Percentiles rank a stretch among this genome's conserved stretches.
These are phyloP conservation scores for Hyposmocoma kahamanoa DNA, from an alignment of 1,140 invertebrate species.

Conservation along the genomic window DNA sequence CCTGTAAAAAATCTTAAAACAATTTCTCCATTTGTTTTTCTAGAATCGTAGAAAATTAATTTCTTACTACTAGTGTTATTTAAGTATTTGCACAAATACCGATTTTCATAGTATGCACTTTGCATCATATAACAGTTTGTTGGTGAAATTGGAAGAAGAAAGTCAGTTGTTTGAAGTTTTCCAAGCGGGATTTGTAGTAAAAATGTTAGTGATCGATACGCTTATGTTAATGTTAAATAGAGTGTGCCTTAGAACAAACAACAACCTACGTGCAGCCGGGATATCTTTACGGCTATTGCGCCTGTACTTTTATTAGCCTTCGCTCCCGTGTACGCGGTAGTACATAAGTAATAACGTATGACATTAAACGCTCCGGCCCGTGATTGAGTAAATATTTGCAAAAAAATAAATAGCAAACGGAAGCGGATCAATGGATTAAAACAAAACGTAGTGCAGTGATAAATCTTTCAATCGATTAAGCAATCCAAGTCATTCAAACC, in stretches of 20 bases:
- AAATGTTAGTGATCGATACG: too few species aligned
- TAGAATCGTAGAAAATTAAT: neutral
- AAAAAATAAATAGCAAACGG: conserved; percentile 1
- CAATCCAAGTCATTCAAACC: conserved; percentile 35
- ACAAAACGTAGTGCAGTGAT: conserved; percentile 22
- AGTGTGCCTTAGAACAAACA: conserved; percentile 14
- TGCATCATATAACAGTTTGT: too few species aligned
- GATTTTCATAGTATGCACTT: too few species aligned
- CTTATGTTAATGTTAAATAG: conserved; percentile 1
- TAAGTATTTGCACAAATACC: too few species aligned
- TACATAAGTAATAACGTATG: conserved; percentile 33
- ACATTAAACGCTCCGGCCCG: conserved; percentile 24
- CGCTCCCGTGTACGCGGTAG: conserved; percentile 23
- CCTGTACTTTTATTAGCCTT: conserved; percentile 35
- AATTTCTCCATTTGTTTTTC: neutral
- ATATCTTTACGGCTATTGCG: conserved; percentile 39
- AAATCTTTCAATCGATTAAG: conserved; percentile 27
- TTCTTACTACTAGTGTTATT: neutral
- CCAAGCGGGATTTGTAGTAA: too few species aligned
- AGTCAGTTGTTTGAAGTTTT: too few species aligned
- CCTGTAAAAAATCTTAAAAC: conserved; percentile 24
- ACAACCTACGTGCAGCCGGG: conserved; percentile 18
- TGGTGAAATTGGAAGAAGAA: too few species aligned
- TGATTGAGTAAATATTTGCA: neutral
- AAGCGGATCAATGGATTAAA: conserved; percentile 8